Base-by-base conservation (phyloP, 2,888 invertebrate species). In the Acronicta leporina region DNA sequence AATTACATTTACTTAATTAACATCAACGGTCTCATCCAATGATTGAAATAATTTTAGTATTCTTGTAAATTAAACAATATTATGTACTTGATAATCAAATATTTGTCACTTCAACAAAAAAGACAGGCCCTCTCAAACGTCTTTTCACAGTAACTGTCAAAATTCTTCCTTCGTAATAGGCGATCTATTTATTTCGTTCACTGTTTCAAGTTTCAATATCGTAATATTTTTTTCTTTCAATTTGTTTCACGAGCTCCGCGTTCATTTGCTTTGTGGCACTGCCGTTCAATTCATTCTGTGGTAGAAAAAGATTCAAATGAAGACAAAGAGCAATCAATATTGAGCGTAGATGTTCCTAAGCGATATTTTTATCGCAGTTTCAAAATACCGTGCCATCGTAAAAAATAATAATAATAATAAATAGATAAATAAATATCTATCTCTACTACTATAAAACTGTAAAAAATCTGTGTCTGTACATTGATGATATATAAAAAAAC, bases 221-320 rank as follows among this genome's bases (percentile, higher is more conserved):
- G 72, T 59, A 76, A 64, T 65, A 55, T 72, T 74, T 77, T 74
- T 77, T 76, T 68, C 71, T 79, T 77, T 70, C 64, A 64, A 68
- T 77, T 72, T 65, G 53, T 77, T 75, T 68, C 63, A 69, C 65
- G 65, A 68, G 63, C 71, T 43, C 57, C 52, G 70, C 63, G 73
- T 80, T 82, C 77, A 78, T 82, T 82, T 82, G 77, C 81, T 82
- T 76, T 80, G 81, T 79, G 77, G 68, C 73, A 69, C 60, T 56
- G 58, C 63, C 66, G 67, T 77, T 75, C 73, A 74, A 80, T 79
- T 79, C 73, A 79, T 75, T 73, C 72, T 55, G 70, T 77, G 56
- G 71, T 57, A 70, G 58, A 72, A 73, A 74, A 74, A 70, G 59
- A 57, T 68, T 73, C 68, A 63, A 69, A 73, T 57, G 69, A 71